phyloP scores from a whole-genome alignment of 2,113 vertebrate species.

The Ammodytes dubius region DNA sequence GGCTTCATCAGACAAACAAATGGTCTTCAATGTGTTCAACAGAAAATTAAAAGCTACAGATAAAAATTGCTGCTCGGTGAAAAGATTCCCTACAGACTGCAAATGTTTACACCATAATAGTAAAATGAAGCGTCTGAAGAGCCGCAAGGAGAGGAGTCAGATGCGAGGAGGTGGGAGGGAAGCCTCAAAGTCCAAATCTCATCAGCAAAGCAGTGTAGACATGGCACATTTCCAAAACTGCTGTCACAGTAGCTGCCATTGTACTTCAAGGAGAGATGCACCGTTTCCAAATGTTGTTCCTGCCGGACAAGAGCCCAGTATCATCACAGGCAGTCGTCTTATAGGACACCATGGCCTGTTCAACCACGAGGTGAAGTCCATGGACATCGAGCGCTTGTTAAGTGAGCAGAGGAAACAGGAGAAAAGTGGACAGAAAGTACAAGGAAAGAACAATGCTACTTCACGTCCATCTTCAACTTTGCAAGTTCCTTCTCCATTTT shows the following conservation, averaged over 20 bases:
- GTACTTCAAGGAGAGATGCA: conserved; percentile 42
- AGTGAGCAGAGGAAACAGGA: conserved; percentile 61
- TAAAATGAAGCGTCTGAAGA: conserved; percentile 81
- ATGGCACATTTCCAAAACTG: conserved; percentile 27
- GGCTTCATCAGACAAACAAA: conserved; percentile 50
- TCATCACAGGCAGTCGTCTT: conserved; percentile 85
- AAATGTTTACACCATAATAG: conserved; percentile 4
- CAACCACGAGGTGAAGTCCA: conserved; percentile 86
- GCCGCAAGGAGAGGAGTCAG: conserved; percentile 80
- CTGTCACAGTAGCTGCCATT: conserved; percentile 37
- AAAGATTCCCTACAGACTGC: conserved; percentile 11
- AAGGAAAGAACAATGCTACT: conserved; percentile 11
- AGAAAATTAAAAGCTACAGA: conserved; percentile 36
- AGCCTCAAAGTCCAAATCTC: conserved; percentile 33
- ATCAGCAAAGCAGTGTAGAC: conserved; percentile 48
- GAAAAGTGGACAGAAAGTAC: conserved; percentile 10
- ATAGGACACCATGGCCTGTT: conserved; percentile 85
- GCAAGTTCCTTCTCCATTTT: conserved; percentile 3
- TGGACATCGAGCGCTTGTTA: conserved; percentile 83
- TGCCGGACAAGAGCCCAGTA: conserved; percentile 70
- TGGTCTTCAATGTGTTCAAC: conserved; percentile 27
- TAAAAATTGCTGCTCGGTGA: conserved; percentile 29
- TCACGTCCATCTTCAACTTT: conserved; percentile 15
- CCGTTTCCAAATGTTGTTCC: conserved; percentile 43
- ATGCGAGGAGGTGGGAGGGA: conserved; percentile 49